These are phyloP conservation scores for Macrosteles quadrilineatus DNA, from an alignment of 1,140 invertebrate genomes.

Conservation along the genomic window DNA sequence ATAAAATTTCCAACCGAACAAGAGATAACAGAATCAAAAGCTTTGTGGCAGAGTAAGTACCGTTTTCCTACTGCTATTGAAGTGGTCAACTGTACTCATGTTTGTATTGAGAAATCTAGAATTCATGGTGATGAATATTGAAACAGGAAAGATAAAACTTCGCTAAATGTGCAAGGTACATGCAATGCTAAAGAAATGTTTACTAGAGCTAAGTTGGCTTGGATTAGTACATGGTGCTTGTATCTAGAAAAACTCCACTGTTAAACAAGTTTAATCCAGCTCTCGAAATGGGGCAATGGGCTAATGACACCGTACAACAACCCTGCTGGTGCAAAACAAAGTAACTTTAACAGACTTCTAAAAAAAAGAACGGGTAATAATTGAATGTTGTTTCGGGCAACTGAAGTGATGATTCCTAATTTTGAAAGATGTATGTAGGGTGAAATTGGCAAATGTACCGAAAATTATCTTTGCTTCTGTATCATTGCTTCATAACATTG, in stretches of 20 bases:
- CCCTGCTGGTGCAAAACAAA: neutral
- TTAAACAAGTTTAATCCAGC: neutral
- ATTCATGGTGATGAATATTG: constrained; percentile 2
- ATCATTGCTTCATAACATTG: constrained; percentile 11
- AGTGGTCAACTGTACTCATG: constrained; percentile 17
- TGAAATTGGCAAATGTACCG: neutral
- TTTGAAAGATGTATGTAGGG: neutral
- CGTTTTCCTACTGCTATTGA: constrained; percentile 11
- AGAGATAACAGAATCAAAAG: constrained; percentile 2
- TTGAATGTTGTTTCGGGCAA: constrained; percentile 11
- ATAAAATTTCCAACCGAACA: neutral
- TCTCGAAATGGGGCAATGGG: neutral
- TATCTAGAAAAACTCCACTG: neutral
- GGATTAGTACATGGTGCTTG: neutral
- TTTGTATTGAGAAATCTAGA: constrained; percentile 6
- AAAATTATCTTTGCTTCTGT: constrained; percentile 13
- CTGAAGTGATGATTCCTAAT: neutral
- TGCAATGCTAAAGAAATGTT: constrained; percentile 19
- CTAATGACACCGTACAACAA: neutral
- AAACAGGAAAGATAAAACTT: neutral
- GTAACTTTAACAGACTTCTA: neutral
- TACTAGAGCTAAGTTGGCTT: neutral
- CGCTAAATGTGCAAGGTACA: constrained; percentile 23
- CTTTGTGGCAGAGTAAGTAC: constrained; percentile 13
- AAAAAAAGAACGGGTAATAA: neutral